These are phyloP conservation scores for Boleophthalmus pectinirostris DNA, from an alignment of 2,113 vertebrate genomes.

Conservation along the genomic window DNA sequence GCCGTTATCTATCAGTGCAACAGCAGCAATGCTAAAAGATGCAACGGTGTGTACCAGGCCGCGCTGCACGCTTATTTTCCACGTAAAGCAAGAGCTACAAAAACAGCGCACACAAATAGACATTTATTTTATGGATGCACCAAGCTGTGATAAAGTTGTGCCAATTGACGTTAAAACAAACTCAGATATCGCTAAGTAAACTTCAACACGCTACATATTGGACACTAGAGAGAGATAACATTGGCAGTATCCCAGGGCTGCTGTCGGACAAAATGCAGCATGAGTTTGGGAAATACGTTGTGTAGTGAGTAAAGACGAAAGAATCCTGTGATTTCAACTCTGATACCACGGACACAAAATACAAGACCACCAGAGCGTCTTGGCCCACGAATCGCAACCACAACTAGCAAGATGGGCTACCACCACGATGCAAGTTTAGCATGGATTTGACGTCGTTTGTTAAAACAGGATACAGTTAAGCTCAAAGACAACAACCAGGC, in stretches of 20 bases:
- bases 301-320: not conserved
- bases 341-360: not conserved
- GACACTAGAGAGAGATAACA: not conserved
- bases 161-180: not conserved
- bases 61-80: not conserved
- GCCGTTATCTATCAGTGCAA: too few relatives aligned
- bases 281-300: not conserved
- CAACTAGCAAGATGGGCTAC: not conserved
- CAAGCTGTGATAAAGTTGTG: not conserved
- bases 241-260: not conserved
- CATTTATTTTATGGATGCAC: not conserved
- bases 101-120: not conserved
- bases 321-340: not conserved
- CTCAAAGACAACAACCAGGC: not conserved
- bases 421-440: slow-evolving; percentile 7
- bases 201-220: not conserved
- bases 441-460: not conserved
- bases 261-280: not conserved
- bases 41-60: not conserved
- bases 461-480: not conserved
- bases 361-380: not conserved
- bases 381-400: not conserved
- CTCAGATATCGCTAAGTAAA: too few relatives aligned
- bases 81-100: not conserved
- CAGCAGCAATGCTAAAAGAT: not conserved